Base-by-base conservation (phyloP, 2,797 vertebrate genomes). In the Buceros bicornis region DNA sequence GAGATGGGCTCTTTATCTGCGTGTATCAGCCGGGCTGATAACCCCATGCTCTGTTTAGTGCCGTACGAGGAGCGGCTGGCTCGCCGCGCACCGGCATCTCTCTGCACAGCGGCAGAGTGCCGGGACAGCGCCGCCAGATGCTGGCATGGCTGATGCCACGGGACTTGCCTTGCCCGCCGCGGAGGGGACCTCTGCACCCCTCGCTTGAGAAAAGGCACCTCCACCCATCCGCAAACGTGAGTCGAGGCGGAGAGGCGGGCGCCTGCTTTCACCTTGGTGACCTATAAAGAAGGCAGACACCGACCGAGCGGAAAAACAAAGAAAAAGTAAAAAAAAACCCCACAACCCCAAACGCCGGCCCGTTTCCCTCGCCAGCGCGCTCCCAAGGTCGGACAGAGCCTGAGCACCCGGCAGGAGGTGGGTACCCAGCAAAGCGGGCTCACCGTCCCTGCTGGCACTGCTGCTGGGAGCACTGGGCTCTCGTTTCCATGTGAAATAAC, bases 11-110 rank as follows among this genome's bases (percentile, higher is more conserved):
- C 91, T 97, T 97, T 98, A 98, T 99, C 98, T 98, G 97, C 97
- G 96, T 97, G 95, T 98, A 98, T 99, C 98, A 94, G 97, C 98
- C 82, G 92, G 81, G 89, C 98, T 96, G 99, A 99, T 99, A 99
- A 99, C 98, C 99, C 97, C 95, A 95, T 89, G 97, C 97, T 98
- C 98, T 97, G 94, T 74, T 98, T 65, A 89, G 98, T 73, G 97
- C 98, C 94, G 98, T 95, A 96, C 92, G 96, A 96, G 98, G 97
- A 98, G 97, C 90, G 95, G 98, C 98, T 98, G 93, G 89, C 98
- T 96, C 43, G 89, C 87, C 4, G 48, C 7, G 1, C 6, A 7
- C n/a, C 19, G 12, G 40, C 29, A 1, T n/a, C 64, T 6, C 53
- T 43, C 16, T 26, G 33, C 37, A 40, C 28, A 5, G 5, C 21